Percentiles rank a stretch among this genome's conserved stretches.
Conservation (phyloP, 92 coral and sea anemone genomes). For the Muricea muricata region DNA sequence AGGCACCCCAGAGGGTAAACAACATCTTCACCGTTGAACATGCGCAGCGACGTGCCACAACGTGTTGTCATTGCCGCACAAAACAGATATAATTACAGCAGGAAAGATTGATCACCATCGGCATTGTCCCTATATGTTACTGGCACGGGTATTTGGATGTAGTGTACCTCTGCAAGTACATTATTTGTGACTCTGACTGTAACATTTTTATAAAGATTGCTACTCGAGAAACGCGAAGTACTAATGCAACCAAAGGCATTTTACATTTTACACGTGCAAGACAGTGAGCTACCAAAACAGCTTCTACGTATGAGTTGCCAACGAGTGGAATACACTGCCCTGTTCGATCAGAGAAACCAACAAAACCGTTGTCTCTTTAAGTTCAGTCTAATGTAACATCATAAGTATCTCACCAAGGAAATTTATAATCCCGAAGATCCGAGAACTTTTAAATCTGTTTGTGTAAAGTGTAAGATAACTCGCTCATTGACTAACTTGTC, state of each 20-base stretch:
- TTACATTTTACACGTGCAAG: conserved; percentile 35
- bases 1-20: conserved; percentile 55
- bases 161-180: conserved; percentile 45
- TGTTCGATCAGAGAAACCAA: conserved; percentile 31
- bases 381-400: too few species aligned
- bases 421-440: too few species aligned
- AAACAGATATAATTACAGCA: conserved; percentile 47
- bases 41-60: conserved; percentile 63
- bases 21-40: conserved; percentile 48
- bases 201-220: not conserved
- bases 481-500: too few species aligned
- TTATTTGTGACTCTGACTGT: not conserved
- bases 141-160: conserved; percentile 60
- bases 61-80: conserved; percentile 49
- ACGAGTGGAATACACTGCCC: conserved; percentile 53
- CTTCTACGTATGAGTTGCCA: conserved; percentile 56
- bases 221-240: conserved; percentile 43
- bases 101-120: conserved; percentile 27
- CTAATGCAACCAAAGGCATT: conserved; percentile 22
- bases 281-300: conserved; percentile 53
- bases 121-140: conserved; percentile 50
- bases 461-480: too few species aligned
- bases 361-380: too few species aligned
- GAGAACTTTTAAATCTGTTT: too few species aligned
- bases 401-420: too few species aligned